Conservation (phyloP, 2,888 invertebrate species). For the Ischnura elegans region DNA sequence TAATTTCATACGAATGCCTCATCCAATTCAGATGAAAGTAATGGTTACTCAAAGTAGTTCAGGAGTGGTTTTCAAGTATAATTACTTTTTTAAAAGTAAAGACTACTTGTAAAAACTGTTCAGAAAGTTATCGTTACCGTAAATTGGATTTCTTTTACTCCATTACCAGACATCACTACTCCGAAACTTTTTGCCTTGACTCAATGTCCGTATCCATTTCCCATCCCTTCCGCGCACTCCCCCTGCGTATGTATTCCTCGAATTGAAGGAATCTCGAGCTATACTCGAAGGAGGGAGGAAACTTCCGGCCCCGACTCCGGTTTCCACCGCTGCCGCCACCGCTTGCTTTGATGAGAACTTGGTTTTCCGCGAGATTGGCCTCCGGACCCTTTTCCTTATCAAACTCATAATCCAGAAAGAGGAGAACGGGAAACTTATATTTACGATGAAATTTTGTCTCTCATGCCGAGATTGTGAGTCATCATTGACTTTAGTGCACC, state of each 20-base stretch:
- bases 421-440: background rate
- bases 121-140: too few relatives aligned
- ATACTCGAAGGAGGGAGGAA: background rate
- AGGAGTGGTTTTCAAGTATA: too few relatives aligned
- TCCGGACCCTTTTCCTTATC: background rate
- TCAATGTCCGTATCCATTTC: too few relatives aligned
- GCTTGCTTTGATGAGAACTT: background rate
- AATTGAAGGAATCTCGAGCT: background rate
- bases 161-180: too few relatives aligned
- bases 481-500: background rate
- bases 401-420: background rate
- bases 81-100: too few relatives aligned
- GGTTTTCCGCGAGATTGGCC: conserved; percentile 10
- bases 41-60: too few relatives aligned
- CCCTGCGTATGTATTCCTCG: background rate
- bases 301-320: background rate
- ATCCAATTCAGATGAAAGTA: too few relatives aligned
- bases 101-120: too few relatives aligned
- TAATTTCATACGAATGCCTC: too few relatives aligned
- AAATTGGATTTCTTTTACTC: too few relatives aligned
- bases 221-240: background rate
- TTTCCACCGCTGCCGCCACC: background rate
- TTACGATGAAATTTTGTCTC: background rate
- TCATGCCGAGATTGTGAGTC: background rate
- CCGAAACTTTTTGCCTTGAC: too few relatives aligned